These are phyloP conservation scores for Folsomia candida DNA, from an alignment of 2,888 invertebrate genomes.

Conservation along the genomic window DNA sequence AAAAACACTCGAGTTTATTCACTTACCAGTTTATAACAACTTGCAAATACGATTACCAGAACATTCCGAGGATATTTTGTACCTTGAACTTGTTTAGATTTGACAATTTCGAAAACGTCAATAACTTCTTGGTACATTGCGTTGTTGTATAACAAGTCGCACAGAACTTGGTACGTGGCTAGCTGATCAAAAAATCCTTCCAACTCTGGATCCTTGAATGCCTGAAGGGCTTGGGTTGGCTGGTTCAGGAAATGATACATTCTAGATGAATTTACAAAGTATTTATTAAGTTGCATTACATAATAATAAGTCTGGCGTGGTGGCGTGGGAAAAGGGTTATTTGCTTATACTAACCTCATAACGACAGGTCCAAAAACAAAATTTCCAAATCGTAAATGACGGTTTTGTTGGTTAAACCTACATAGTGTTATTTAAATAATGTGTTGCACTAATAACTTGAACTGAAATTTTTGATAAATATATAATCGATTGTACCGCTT, in stretches of 20 bases:
- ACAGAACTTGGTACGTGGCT: conserved; percentile 64
- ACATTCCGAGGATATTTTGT: conserved; percentile 67
- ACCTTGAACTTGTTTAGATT: conserved; percentile 63
- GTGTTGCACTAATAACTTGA: neutral
- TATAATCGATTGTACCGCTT: conserved; percentile 59
- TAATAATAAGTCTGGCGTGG: no score
- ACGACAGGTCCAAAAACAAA: conserved; percentile 79
- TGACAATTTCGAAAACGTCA: conserved; percentile 64
- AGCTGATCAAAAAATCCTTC: conserved; percentile 71
- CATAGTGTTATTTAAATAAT: conserved; percentile 51
- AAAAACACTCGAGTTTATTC: neutral
- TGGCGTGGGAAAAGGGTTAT: no score
- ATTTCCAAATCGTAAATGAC: conserved; percentile 71
- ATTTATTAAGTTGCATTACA: no score
- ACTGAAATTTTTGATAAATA: neutral
- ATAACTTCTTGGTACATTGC: conserved; percentile 67
- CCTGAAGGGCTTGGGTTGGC: conserved; percentile 66
- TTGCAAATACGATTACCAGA: conserved; percentile 66
- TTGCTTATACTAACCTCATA: no score
- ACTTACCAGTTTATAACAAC: conserved; percentile 71
- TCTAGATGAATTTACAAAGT: no score
- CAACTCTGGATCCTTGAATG: conserved; percentile 64
- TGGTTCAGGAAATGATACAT: conserved; percentile 70
- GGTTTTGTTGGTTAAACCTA: conserved; percentile 70
- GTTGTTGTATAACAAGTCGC: conserved; percentile 70